These are phyloP conservation scores for Patiria miniata DNA, from an alignment of 35 echinoderm and acorn worm species.

Conservation along the genomic window DNA sequence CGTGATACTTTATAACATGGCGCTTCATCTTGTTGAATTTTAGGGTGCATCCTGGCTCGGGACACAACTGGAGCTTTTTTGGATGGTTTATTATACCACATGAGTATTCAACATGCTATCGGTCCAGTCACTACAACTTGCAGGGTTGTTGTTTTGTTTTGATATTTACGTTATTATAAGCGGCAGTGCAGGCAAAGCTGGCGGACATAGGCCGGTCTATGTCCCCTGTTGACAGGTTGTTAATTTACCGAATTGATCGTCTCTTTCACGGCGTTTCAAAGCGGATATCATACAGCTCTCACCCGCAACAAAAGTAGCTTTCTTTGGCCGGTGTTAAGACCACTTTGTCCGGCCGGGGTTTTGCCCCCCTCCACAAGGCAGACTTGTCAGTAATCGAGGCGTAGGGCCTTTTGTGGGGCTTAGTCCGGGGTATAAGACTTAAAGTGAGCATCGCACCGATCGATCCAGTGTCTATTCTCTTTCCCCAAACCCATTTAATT, in stretches of 20 bases:
- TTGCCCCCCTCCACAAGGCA: neutral
- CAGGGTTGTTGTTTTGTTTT: no score
- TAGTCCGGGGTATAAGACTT: neutral
- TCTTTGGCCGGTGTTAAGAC: neutral
- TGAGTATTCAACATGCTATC: no score
- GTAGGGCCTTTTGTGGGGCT: no score
- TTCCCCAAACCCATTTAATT: neutral
- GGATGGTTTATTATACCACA: no score
- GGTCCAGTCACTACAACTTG: no score
- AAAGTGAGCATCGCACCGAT: slow-evolving; percentile 21
- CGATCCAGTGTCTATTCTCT: neutral
- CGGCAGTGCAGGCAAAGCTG: no score
- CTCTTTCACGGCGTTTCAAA: neutral
- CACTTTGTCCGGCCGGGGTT: slow-evolving; percentile 7
- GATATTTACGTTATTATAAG: no score
- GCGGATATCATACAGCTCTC: neutral
- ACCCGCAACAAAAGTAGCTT: neutral
- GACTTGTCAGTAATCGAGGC: neutral
- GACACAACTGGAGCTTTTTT: no score
- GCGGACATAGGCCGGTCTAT: neutral
- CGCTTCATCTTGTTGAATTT: no score
- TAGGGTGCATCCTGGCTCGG: no score
- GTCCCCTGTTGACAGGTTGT: neutral
- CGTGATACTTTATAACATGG: no score
- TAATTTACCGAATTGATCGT: slow-evolving; percentile 19